Conservation (phyloP, 2,888 invertebrate species). For the Geophilus truncorum region DNA sequence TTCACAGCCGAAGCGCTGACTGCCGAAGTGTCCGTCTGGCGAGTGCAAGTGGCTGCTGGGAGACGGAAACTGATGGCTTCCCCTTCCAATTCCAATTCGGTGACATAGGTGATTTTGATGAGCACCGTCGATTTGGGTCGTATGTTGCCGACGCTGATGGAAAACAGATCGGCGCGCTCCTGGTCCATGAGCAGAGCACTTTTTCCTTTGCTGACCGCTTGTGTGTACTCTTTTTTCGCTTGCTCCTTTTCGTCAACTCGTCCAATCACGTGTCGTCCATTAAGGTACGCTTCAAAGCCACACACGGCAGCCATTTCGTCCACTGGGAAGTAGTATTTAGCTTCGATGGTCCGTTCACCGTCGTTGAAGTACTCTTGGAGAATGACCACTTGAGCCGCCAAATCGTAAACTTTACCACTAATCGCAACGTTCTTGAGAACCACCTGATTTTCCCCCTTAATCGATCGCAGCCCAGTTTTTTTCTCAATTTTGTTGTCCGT, state of each 20-base stretch:
- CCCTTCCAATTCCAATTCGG: conserved; percentile 48
- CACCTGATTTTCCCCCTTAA: neutral
- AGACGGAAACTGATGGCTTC: conserved; percentile 46
- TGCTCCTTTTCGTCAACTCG: conserved; percentile 49
- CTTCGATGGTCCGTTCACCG: conserved; percentile 44
- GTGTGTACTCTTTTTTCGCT: conserved; percentile 48
- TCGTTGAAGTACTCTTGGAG: conserved; percentile 35
- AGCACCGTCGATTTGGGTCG: conserved; percentile 47
- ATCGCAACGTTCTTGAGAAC: neutral
- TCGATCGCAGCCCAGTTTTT: neutral
- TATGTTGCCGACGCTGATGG: conserved; percentile 50
- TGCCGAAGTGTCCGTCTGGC: neutral
- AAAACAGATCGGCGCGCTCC: conserved; percentile 45
- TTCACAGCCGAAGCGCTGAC: neutral
- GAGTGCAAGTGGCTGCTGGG: conserved; percentile 48
- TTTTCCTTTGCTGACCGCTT: conserved; percentile 49
- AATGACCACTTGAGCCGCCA: conserved; percentile 34
- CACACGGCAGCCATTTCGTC: conserved; percentile 49
- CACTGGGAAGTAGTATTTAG: conserved; percentile 50
- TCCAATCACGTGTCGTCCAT: conserved; percentile 49
- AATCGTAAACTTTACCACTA: neutral
- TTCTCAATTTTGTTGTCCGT: neutral
- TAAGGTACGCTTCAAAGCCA: conserved; percentile 51
- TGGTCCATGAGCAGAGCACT: conserved; percentile 52
- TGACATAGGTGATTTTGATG: conserved; percentile 50